Conservation (phyloP, 2,888 invertebrate genomes). For the Julus scandinavius region DNA sequence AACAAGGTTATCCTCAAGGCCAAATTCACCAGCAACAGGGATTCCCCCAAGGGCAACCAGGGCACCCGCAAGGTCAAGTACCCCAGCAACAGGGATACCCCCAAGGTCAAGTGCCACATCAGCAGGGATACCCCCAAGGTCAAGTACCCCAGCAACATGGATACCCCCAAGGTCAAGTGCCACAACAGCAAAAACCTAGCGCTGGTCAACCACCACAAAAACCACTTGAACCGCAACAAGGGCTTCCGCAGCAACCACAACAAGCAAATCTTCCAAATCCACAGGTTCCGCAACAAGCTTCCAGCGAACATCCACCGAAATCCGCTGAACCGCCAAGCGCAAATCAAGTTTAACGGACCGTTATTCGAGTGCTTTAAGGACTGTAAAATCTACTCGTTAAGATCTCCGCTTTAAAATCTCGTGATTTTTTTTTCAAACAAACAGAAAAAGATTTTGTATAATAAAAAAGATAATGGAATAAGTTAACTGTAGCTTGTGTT, state of each 20-base stretch:
- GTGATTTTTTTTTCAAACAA: too few relatives aligned
- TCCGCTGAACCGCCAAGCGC: too few relatives aligned
- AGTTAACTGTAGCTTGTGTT: too few relatives aligned
- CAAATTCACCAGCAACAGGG: constrained; percentile 48
- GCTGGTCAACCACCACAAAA: constrained; percentile 57
- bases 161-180: constrained; percentile 56
- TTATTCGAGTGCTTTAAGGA: too few relatives aligned
- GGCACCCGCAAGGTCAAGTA: constrained; percentile 54
- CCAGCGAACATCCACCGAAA: constrained; percentile 61
- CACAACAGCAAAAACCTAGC: constrained; percentile 57
- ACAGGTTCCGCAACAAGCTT: constrained; percentile 59
- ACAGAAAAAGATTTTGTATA: too few relatives aligned
- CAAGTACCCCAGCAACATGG: constrained; percentile 55
- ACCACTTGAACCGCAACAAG: constrained; percentile 53
- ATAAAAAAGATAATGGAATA: too few relatives aligned
- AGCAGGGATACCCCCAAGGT: constrained; percentile 58
- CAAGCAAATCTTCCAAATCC: constrained; percentile 61
- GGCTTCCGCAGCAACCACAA: constrained; percentile 55
- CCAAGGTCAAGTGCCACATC: background rate
- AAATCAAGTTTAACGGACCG: too few relatives aligned
- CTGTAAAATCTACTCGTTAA: too few relatives aligned
- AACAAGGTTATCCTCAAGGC: background rate
- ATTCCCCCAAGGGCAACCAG: too few relatives aligned
- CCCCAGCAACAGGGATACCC: constrained; percentile 34
- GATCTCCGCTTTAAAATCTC: too few relatives aligned